phyloP scores from a whole-genome alignment of 1,140 invertebrate genomes.

The Wasmannia auropunctata region DNA sequence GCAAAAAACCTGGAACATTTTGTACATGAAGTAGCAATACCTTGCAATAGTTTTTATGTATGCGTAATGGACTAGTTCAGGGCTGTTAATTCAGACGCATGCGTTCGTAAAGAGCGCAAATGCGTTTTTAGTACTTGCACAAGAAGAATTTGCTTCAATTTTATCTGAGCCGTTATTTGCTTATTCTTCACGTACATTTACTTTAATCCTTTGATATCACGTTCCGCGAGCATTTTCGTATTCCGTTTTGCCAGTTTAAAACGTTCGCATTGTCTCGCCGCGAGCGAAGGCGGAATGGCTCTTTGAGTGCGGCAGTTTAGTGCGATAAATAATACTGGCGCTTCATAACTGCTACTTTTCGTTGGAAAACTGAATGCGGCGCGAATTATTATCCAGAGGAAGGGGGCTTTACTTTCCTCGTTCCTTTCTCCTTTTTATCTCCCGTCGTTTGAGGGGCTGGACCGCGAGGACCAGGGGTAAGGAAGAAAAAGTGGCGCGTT shows the following conservation, averaged over 20 bases:
- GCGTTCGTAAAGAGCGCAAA: neutral
- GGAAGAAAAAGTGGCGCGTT: conserved; percentile 74
- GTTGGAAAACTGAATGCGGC: conserved; percentile 51
- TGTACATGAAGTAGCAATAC: neutral
- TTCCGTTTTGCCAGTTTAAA: conserved; percentile 40
- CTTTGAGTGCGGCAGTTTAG: conserved; percentile 43
- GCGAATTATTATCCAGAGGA: conserved; percentile 42
- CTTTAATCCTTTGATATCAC: conserved; percentile 40
- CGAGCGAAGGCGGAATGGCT: conserved; percentile 47
- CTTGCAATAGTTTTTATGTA: neutral
- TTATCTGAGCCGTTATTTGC: conserved; percentile 7
- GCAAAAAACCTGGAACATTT: neutral
- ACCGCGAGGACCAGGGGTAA: neutral
- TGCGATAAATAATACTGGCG: conserved; percentile 46
- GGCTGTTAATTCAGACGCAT: neutral
- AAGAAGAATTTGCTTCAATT: conserved; percentile 27
- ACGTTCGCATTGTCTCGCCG: conserved; percentile 2
- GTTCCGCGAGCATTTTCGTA: conserved; percentile 31
- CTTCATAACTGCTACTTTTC: conserved; percentile 55
- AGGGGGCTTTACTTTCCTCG: conserved; percentile 5
- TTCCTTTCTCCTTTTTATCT: conserved; percentile 33
- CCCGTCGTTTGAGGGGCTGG: conserved; percentile 18
- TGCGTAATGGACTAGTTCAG: neutral
- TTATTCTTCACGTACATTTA: conserved; percentile 38
- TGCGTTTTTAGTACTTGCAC: neutral